A percentile compares a stretch with the other conserved stretches of the same genome.
Evolutionary conservation across 2,797 vertebrate species (phyloP).

Genomic region (Tolypeutes matacus): DNA sequence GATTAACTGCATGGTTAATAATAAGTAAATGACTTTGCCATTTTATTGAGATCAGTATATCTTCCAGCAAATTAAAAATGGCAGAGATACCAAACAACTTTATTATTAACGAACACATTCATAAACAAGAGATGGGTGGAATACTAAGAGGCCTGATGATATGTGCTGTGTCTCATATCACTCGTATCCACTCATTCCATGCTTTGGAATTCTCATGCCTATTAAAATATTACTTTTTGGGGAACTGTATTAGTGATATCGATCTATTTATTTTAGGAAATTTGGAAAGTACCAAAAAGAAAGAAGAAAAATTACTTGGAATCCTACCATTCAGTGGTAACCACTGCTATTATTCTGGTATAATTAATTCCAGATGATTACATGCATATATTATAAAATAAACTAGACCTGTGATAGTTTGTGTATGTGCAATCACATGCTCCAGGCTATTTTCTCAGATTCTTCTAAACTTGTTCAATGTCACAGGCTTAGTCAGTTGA

Average conservation of each 20-base stretch:
- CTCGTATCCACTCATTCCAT: background rate
- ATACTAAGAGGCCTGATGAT: background rate
- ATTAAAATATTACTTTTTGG: background rate
- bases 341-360: background rate
- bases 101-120: background rate
- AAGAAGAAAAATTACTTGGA: background rate
- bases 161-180: background rate
- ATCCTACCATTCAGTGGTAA: background rate
- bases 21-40: background rate
- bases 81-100: background rate
- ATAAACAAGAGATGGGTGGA: background rate
- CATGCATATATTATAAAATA: background rate
- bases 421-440: background rate
- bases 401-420: background rate
- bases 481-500: background rate
- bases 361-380: conserved; percentile 40
- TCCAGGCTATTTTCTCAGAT: background rate
- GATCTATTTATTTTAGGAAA: conserved; percentile 37
- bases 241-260: background rate
- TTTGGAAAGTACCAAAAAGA: background rate
- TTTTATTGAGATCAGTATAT: background rate
- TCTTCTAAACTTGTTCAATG: conserved; percentile 16
- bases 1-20: background rate
- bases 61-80: conserved; percentile 36
- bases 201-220: background rate